A percentile compares a stretch with the other conserved stretches of the same genome.
Evolutionary conservation across 1,140 invertebrate genomes (phyloP).

Genomic region (Drosophila tropicalis): DNA sequence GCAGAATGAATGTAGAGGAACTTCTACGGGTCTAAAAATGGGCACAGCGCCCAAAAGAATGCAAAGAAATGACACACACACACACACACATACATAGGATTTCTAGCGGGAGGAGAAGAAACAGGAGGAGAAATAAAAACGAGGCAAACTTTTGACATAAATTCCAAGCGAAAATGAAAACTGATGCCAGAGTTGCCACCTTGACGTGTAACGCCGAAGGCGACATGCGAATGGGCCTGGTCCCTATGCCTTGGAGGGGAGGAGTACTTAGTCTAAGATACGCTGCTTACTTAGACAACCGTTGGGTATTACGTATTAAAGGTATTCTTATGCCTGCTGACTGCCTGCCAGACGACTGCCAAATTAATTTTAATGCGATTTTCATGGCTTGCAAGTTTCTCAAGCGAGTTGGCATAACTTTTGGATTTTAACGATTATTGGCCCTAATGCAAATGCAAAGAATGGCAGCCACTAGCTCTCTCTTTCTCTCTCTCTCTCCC

Average conservation of each 20-base stretch:
- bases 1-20: constrained; percentile 35
- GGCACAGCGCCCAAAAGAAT: constrained; percentile 32
- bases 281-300: constrained; percentile 30
- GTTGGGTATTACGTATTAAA: constrained; percentile 1
- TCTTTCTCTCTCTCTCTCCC: too few species aligned
- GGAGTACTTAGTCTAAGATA: constrained; percentile 32
- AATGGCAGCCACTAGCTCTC: not conserved
- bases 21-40: constrained; percentile 28
- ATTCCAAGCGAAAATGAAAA: constrained; percentile 71
- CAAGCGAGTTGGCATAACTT: constrained; percentile 60
- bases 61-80: constrained; percentile 7
- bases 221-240: not conserved
- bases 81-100: constrained; percentile 16
- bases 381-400: constrained; percentile 55
- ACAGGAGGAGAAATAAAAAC: constrained; percentile 36
- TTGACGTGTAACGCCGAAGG: constrained; percentile 45
- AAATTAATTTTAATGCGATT: constrained; percentile 81
- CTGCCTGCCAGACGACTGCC: constrained; percentile 65
- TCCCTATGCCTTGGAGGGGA: too few species aligned
- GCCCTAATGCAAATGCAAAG: constrained; percentile 64
- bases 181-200: constrained; percentile 70
- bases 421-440: constrained; percentile 78
- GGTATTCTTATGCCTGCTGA: constrained; percentile 19
- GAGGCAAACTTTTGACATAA: constrained; percentile 77
- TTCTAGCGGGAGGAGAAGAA: constrained; percentile 31